phyloP scores from a whole-genome alignment of 2,797 vertebrate species.

The Atherinosoma microstoma region DNA sequence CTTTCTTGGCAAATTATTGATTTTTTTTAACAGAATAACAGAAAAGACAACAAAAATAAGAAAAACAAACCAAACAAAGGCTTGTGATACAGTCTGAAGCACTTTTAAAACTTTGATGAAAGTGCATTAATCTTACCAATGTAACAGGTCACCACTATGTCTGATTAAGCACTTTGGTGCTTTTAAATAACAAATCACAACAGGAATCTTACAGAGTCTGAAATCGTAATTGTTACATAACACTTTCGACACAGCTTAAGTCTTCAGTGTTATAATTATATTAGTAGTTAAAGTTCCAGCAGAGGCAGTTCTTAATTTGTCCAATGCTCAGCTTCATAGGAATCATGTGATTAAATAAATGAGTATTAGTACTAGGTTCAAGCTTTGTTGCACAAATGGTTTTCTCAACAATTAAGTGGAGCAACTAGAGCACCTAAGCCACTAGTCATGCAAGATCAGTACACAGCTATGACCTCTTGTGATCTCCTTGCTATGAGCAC shows the following conservation, averaged over 20 bases:
- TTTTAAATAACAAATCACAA: background rate
- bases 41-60: background rate
- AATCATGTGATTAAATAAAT: background rate
- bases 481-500: background rate
- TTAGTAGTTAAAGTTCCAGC: background rate
- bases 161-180: background rate
- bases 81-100: background rate
- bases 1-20: too few species aligned
- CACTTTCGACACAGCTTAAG: background rate
- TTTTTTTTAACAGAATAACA: background rate
- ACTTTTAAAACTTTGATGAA: too few species aligned
- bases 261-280: background rate
- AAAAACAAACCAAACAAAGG: background rate
- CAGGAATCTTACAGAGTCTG: background rate
- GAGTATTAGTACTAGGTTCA: background rate
- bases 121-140: background rate
- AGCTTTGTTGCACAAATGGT: too few species aligned
- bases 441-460: background rate
- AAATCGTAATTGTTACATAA: background rate
- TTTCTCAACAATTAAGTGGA: background rate
- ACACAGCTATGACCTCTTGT: background rate
- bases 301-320: background rate
- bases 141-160: background rate
- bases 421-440: background rate
- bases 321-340: background rate